Conservation (phyloP, 2,113 vertebrate species). For the Monopterus albus region DNA sequence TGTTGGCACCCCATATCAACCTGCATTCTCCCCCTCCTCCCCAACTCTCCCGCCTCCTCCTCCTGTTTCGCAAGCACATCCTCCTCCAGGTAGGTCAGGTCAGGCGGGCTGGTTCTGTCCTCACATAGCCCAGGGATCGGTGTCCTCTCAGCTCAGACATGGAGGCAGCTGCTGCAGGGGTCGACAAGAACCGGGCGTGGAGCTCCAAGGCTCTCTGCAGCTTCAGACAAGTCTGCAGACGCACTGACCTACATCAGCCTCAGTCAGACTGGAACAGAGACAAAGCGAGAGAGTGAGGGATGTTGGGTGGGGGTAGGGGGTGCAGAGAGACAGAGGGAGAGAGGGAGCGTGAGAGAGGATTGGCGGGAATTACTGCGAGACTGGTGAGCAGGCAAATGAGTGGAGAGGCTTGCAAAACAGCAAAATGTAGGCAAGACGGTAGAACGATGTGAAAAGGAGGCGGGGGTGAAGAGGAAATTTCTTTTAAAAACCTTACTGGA, state of each 20-base stretch:
- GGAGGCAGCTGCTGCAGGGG: constrained; percentile 51
- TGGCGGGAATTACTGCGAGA: constrained; percentile 26
- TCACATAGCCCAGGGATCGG: constrained; percentile 58
- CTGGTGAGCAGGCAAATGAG: constrained; percentile 5
- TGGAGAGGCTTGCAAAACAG: constrained; percentile 18
- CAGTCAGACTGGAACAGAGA: constrained; percentile 65
- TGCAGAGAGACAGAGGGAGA: constrained; percentile 11
- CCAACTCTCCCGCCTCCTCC: constrained; percentile 2
- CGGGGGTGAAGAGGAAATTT: neutral
- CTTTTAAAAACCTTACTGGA: no score
- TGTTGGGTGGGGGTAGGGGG: neutral
- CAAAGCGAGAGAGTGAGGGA: constrained; percentile 16
- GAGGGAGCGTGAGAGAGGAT: constrained; percentile 16
- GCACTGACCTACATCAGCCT: constrained; percentile 80
- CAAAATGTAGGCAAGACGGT: constrained; percentile 22
- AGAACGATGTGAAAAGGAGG: neutral
- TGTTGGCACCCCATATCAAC: constrained; percentile 35
- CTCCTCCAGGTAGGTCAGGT: constrained; percentile 52
- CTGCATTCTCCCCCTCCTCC: neutral
- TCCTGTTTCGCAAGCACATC: neutral
- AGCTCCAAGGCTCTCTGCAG: constrained; percentile 67
- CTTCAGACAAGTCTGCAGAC: constrained; percentile 78
- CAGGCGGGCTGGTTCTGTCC: constrained; percentile 65
- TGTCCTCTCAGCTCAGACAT: constrained; percentile 61
- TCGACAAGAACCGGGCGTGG: constrained; percentile 57